Percentiles rank a stretch among this genome's conserved stretches.
Conservation (phyloP, 1,140 invertebrate species). For the Chionoecetes opilio region DNA sequence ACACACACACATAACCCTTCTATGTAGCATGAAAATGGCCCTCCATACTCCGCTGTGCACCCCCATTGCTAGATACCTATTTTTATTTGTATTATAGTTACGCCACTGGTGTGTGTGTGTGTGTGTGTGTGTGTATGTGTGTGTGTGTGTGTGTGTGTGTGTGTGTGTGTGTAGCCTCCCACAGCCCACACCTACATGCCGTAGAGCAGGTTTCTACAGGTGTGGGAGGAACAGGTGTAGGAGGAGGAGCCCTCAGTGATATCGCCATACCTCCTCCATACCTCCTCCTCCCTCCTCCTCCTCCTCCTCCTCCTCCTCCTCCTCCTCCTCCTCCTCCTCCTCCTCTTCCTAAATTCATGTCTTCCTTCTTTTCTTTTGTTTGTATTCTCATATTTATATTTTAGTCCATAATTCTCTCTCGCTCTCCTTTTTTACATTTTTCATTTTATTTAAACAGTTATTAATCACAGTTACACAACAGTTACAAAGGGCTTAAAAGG, state of each 20-base stretch:
- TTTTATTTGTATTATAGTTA: too few relatives aligned
- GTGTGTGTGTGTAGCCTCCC: background rate
- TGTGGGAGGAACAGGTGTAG: background rate
- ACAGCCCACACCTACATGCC: background rate
- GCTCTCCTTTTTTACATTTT: background rate
- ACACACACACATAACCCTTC: too few relatives aligned
- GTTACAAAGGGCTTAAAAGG: too few relatives aligned
- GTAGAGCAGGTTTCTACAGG: background rate
- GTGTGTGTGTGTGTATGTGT: too few relatives aligned
- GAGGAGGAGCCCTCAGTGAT: background rate
- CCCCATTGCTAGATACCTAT: too few relatives aligned
- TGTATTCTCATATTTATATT: too few relatives aligned
- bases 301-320: background rate
- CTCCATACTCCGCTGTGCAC: too few relatives aligned
- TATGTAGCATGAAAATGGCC: background rate
- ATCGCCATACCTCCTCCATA: too few relatives aligned
- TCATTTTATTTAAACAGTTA: too few relatives aligned
- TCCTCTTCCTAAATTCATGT: background rate
- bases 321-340: background rate
- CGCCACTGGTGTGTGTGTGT: too few relatives aligned
- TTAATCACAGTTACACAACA: too few relatives aligned
- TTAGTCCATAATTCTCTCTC: background rate
- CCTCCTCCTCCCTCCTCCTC: background rate
- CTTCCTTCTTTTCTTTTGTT: background rate
- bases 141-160: too few relatives aligned